Evolutionary conservation across 2,888 invertebrate genomes (phyloP), one percentile per base, ranked within the genome.

Genomic region (Drosophila demipolita): DNA sequence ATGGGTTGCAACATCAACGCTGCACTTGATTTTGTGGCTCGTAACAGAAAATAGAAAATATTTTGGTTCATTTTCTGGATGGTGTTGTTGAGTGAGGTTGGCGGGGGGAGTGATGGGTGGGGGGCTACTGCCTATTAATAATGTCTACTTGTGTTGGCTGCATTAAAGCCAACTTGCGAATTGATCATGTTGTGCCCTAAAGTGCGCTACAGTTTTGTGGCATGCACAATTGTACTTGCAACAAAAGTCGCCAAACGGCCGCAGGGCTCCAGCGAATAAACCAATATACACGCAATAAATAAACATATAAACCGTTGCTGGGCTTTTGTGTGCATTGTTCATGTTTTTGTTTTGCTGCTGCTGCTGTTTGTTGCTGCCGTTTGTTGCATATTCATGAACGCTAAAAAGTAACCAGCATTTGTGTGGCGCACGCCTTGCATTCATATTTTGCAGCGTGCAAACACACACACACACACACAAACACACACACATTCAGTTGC

Each of bases 1-100:
- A 73, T 73, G 76, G 75, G 75, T 75, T 77, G 80, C 79, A 83
- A 78, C 76, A 74, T 77, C 40, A 68, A 70, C 57, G 50, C 40
- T 50, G 66, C 54, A 69, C 58, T 59, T 45, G 35, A 48, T 49
- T 50, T 54, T 66, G 17, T 57, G 26, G 26, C 8, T 3, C 11
- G 20, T 45, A 33, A 20, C 2, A 50, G 63, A 68, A 63, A 38
- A 50, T 35, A 62, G 45, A 72, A 66, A 38, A 45, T 17, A 38
- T 58, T 59, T 50, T 58, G 42, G 32, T 35, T 35, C 42, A 15
- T 26, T 29, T 29, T 29, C 5, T 29, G 29, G 29, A 29, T 29
- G 29, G 29, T 29, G 29, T 29, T 29, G 26, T 29, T 29, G 29
- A 23, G 23, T 1, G 23, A 2, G 23, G 23, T 23, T 23, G 29